Conservation (phyloP, 2,113 vertebrate genomes). For the Mustelus asterias region DNA sequence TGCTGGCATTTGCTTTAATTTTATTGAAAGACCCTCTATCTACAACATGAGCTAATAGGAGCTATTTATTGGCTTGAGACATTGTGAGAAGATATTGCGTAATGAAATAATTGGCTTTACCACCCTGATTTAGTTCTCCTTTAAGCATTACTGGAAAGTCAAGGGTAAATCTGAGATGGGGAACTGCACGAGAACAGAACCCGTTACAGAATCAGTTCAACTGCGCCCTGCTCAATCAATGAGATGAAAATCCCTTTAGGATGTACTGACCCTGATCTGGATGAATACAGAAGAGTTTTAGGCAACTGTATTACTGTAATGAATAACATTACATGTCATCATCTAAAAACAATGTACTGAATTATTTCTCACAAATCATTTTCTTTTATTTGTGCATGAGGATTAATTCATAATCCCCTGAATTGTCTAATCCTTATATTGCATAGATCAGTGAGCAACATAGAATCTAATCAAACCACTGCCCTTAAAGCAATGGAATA, state of each 20-base stretch:
- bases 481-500: neutral
- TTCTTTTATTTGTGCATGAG: slow-evolving; percentile 6
- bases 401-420: slow-evolving; percentile 25
- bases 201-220: neutral
- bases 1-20: neutral
- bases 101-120: neutral
- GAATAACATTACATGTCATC: slow-evolving; percentile 31
- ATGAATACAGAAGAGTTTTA: slow-evolving; percentile 7
- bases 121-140: neutral
- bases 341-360: slow-evolving; percentile 32
- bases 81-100: neutral
- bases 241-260: neutral
- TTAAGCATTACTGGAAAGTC: neutral
- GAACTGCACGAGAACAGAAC: neutral
- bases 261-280: neutral
- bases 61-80: neutral
- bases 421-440: neutral
- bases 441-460: neutral
- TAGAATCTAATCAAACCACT: slow-evolving; percentile 13
- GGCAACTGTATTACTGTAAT: neutral
- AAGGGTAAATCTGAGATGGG: neutral
- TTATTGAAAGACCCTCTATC: neutral
- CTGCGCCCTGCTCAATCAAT: neutral
- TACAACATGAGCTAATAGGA: neutral
- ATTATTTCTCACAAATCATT: slow-evolving; percentile 12